A percentile compares a stretch with the other conserved stretches of the same genome.
Evolutionary conservation across 92 coral and sea anemone species (phyloP).

Genomic region (Porites cylindrica): DNA sequence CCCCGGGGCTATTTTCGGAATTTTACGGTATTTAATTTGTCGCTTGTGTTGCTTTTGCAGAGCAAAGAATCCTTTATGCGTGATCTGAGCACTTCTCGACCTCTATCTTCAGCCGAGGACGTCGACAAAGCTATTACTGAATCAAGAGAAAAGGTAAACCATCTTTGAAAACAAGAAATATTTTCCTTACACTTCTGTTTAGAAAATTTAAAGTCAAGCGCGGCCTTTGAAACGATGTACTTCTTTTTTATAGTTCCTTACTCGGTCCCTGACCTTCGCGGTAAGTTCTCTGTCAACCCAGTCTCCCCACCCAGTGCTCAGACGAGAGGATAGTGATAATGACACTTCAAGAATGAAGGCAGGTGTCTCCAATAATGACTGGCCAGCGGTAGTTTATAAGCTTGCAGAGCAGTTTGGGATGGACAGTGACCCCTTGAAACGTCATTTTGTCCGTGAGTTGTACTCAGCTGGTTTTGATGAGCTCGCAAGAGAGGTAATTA

Average conservation of each 20-base stretch:
- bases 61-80: conserved; percentile 91
- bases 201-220: not conserved
- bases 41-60: conserved; percentile 22
- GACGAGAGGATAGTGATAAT: conserved; percentile 46
- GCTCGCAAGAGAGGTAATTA: conserved; percentile 85
- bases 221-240: not conserved
- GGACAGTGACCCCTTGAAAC: conserved; percentile 77
- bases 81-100: conserved; percentile 77
- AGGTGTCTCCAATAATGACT: conserved; percentile 56
- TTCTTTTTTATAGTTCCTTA: conserved; percentile 59
- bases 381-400: conserved; percentile 76
- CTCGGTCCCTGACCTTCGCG: conserved; percentile 75
- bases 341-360: conserved; percentile 4
- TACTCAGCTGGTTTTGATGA: conserved; percentile 84
- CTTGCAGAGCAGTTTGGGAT: conserved; percentile 92
- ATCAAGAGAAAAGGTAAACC: conserved; percentile 83
- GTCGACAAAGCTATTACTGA: conserved; percentile 75
- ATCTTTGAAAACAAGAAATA: not conserved
- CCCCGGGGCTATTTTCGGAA: no score
- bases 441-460: conserved; percentile 85
- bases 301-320: conserved; percentile 31
- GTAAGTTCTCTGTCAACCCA: conserved; percentile 56
- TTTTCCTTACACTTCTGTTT: not conserved
- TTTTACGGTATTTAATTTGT: not conserved
- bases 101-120: conserved; percentile 63